Evolutionary conservation across 1,140 invertebrate genomes (phyloP), one percentile per base, ranked within the genome.

Genomic region (Eulimnadia texana): DNA sequence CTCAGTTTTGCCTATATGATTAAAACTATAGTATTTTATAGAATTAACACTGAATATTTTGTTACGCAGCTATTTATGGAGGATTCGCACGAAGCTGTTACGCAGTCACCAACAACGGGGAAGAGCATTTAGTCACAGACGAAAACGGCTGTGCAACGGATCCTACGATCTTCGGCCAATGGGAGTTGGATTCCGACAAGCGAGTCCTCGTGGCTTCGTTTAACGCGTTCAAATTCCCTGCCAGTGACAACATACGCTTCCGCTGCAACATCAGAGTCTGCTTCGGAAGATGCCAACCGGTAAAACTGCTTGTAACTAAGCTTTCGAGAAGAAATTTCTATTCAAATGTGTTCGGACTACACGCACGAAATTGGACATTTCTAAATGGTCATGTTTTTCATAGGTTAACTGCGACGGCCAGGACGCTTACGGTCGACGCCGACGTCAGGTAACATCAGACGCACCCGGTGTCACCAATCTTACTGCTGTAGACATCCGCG

Each of bases 151-250:
- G 92, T 68, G 90, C 91, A 16, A 93, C 88, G 0, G 91, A 94
- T 75, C 85, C 89, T 2, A 84, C 82, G 19, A 93, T 94, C 68
- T 94, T 94, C 68, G 90, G 89, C 19, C 90, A 94, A 70, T 95
- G 91, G 91, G 84, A 90, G 65, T 84, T 89, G 65, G 88, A 89
- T 69, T 79, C 84, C 3, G 86, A 90, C 33, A 84, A 84, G 11
- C 86, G 88, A 70, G 82, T 86, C 11, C 73, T 95, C 22, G 76
- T 86, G 68, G 90, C 90, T 49, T 82, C 84, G 63, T 94, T 96
- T 71, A 93, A 93, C 71, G 92, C 91, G 3, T 96, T 96, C 72
- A 95, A 96, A 72, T 96, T 96, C 80, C 92, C 91, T 0, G 90
- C 86, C 63, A 91, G 88, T 68, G 91, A 93, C 68, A 93, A 92